A percentile compares a stretch with the other conserved stretches of the same genome.
Evolutionary conservation across 2,888 invertebrate species (phyloP).

Genomic region (Pollenia labialis): DNA sequence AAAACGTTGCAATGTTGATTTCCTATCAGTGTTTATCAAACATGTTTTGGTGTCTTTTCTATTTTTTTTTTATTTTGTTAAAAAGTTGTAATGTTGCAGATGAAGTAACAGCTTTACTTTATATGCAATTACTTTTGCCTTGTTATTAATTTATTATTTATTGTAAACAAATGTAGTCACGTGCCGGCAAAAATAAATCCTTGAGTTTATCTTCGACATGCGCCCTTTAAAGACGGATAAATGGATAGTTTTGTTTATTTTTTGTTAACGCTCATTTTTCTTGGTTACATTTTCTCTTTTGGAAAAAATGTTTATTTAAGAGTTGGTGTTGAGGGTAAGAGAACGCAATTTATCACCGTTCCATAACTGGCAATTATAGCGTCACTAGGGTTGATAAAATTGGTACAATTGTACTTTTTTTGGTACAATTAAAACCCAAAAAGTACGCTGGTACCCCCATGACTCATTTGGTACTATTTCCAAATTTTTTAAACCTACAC

Average conservation of each 20-base stretch:
- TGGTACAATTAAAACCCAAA: too few species aligned
- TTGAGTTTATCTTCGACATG: slow-evolving; percentile 31
- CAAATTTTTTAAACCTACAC: too few species aligned
- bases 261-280: slow-evolving; percentile 5
- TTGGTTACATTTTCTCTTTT: neutral
- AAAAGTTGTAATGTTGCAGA: slow-evolving; percentile 15
- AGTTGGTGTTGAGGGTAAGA: neutral
- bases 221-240: slow-evolving; percentile 34
- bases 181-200: slow-evolving; percentile 66
- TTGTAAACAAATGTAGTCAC: slow-evolving; percentile 73
- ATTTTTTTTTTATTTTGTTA: neutral
- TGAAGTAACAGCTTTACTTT: slow-evolving; percentile 3
- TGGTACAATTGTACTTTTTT: too few species aligned
- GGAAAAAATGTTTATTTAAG: neutral
- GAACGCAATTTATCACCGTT: too few species aligned
- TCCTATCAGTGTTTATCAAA: slow-evolving; percentile 56
- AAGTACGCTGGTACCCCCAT: too few species aligned
- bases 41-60: neutral
- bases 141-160: slow-evolving; percentile 55
- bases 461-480: too few species aligned
- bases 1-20: neutral
- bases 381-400: too few species aligned
- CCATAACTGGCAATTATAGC: too few species aligned
- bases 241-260: slow-evolving; percentile 7
- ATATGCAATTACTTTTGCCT: slow-evolving; percentile 56